These are phyloP conservation scores for Aspidiotus destructor DNA, from an alignment of 2,888 invertebrate species.

Conservation along the genomic window DNA sequence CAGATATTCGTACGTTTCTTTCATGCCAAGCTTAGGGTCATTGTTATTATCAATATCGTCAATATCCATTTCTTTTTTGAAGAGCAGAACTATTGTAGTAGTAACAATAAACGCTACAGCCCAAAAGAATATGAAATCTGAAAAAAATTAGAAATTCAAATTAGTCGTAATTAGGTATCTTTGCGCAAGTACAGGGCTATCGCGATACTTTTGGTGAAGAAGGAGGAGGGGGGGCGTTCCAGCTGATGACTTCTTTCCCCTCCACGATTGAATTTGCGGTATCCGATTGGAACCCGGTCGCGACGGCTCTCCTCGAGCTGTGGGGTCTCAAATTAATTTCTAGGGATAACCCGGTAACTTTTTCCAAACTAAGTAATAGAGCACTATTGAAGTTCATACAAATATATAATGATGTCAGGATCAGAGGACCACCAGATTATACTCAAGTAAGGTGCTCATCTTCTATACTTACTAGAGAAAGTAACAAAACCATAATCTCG, in stretches of 20 bases:
- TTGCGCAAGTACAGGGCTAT: no score
- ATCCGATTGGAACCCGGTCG: no score
- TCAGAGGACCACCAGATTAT: background rate
- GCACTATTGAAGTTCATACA: background rate
- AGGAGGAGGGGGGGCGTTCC: no score
- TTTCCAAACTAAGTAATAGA: no score
- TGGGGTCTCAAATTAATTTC: no score
- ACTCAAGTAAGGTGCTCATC: background rate
- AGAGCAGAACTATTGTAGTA: conserved; percentile 56
- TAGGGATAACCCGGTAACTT: no score
- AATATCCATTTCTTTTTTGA: conserved; percentile 46
- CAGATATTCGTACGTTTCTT: conserved; percentile 71
- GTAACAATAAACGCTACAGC: conserved; percentile 79
- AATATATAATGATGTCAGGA: background rate
- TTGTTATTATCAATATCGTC: conserved; percentile 59
- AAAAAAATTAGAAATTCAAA: no score
- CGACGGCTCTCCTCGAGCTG: no score
- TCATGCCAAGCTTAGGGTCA: conserved; percentile 44
- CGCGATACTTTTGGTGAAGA: no score
- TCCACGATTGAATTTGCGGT: no score
- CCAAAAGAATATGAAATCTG: conserved; percentile 89
- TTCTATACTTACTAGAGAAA: background rate
- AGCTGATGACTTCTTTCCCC: no score
- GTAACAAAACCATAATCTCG: background rate
- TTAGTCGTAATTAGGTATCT: no score